These are phyloP conservation scores for Gila orcuttii DNA, from an alignment of 2,113 vertebrate genomes.

Conservation along the genomic window DNA sequence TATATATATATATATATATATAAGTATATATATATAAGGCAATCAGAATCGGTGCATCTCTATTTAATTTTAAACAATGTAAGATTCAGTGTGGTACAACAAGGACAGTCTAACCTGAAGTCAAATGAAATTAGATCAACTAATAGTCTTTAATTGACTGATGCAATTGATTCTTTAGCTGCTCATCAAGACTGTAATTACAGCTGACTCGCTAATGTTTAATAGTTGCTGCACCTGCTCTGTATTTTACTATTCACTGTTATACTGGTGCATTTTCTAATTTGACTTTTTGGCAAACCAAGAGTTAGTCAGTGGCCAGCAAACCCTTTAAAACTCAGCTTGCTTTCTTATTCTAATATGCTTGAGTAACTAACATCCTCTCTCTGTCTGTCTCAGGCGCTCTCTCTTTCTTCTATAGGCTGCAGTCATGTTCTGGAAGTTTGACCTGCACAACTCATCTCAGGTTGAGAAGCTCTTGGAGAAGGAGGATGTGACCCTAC, in stretches of 20 bases:
- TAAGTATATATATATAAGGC: too few relatives aligned
- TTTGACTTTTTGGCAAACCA: background rate
- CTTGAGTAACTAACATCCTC: background rate
- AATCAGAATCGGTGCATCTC: too few relatives aligned
- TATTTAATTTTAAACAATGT: background rate
- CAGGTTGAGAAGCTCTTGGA: constrained; percentile 96
- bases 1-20: too few relatives aligned
- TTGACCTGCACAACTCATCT: constrained; percentile 92
- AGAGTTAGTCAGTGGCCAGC: background rate
- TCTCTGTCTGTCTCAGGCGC: background rate
- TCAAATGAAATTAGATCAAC: background rate
- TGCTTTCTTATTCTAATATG: background rate
- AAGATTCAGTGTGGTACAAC: background rate
- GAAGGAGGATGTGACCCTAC: constrained; percentile 89
- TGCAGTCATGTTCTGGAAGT: constrained; percentile 98
- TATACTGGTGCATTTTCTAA: background rate
- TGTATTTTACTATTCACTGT: background rate
- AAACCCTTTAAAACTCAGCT: background rate
- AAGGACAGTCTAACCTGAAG: background rate
- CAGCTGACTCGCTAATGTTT: background rate
- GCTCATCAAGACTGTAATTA: background rate
- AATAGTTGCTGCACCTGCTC: background rate
- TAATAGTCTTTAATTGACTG: constrained; percentile 2
- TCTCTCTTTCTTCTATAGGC: constrained; percentile 31
- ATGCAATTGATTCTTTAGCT: background rate